Conservation (phyloP, 1,140 invertebrate genomes). For the Drosophila lini region DNA sequence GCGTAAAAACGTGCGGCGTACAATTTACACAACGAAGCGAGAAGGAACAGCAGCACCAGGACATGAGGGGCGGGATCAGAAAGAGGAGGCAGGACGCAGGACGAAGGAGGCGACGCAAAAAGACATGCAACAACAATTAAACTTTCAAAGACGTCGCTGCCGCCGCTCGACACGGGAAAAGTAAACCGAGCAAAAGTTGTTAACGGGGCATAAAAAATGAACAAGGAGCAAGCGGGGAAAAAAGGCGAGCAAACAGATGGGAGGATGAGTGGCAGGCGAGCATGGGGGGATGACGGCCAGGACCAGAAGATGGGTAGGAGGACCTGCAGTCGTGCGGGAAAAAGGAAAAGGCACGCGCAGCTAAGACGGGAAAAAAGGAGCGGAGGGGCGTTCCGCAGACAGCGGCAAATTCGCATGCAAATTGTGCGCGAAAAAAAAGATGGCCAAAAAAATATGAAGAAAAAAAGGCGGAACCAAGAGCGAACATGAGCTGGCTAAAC, state of each 20-base stretch:
- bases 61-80: constrained; percentile 21
- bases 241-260: constrained; percentile 32
- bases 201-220: constrained; percentile 82
- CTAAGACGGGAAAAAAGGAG: constrained; percentile 17
- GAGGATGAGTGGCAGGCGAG: constrained; percentile 16
- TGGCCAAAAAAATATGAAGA: constrained; percentile 50
- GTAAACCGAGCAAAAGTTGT: constrained; percentile 83
- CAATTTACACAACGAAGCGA: constrained; percentile 75
- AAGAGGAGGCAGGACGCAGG: constrained; percentile 20
- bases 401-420: constrained; percentile 82
- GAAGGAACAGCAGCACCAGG: constrained; percentile 32
- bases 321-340: constrained; percentile 76
- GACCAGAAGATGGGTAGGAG: constrained; percentile 9
- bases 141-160: constrained; percentile 77
- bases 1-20: constrained; percentile 81
- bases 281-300: background rate
- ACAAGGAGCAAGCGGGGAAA: constrained; percentile 48
- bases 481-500: constrained; percentile 13
- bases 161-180: constrained; percentile 77
- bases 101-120: constrained; percentile 53
- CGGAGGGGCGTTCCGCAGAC: constrained; percentile 49
- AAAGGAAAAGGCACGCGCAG: constrained; percentile 81
- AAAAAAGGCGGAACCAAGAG: constrained; percentile 8
- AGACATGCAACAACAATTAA: constrained; percentile 83
- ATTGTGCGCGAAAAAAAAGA: constrained; percentile 78